Conservation (phyloP, 2,797 vertebrate genomes). For the Ctenochaetus hawaiiensis region DNA sequence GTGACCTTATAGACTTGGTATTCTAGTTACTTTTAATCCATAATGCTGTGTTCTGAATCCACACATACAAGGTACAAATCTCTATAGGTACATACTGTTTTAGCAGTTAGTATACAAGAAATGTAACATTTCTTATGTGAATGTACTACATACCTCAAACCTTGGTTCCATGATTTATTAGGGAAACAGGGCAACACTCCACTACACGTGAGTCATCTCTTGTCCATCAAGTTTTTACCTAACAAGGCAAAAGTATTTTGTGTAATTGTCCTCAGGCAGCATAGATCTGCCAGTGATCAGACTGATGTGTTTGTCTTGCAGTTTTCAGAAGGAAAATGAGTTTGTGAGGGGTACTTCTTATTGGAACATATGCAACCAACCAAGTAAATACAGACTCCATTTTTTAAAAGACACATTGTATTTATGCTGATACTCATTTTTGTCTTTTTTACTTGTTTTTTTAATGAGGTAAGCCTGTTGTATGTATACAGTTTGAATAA, state of each 20-base stretch:
- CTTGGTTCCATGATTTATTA: constrained; percentile 42
- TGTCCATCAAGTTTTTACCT: constrained; percentile 38
- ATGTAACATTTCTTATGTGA: constrained; percentile 55
- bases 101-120: constrained; percentile 53
- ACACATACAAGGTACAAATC: neutral
- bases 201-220: constrained; percentile 26
- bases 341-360: constrained; percentile 45
- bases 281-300: constrained; percentile 44
- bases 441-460: constrained; percentile 87
- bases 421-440: constrained; percentile 85
- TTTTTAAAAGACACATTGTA: constrained; percentile 75
- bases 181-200: constrained; percentile 32
- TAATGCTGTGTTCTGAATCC: constrained; percentile 26
- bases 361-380: constrained; percentile 72
- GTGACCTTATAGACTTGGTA: constrained; percentile 24
- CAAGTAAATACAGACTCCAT: constrained; percentile 63
- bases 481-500: constrained; percentile 89
- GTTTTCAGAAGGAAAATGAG: constrained; percentile 70
- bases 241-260: constrained; percentile 55
- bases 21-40: constrained; percentile 25
- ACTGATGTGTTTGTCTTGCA: constrained; percentile 56
- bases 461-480: constrained; percentile 79
- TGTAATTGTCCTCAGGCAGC: constrained; percentile 29
- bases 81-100: constrained; percentile 9
- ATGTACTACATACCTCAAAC: constrained; percentile 72